Conservation (phyloP, 2,113 vertebrate species). For the Eublepharis macularius region DNA sequence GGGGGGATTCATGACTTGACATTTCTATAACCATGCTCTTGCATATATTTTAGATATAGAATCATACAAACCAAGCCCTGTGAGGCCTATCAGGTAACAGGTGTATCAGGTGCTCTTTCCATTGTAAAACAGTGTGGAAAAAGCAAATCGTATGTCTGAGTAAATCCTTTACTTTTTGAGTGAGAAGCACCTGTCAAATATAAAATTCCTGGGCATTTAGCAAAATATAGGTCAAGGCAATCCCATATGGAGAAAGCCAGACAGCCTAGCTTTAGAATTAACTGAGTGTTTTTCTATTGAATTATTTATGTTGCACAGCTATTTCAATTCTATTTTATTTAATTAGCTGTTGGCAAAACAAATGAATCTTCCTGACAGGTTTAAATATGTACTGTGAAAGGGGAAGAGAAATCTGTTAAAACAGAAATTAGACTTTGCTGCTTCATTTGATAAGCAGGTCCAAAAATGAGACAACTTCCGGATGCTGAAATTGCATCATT, state of each 20-base stretch:
- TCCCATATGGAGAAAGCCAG: conserved; percentile 19
- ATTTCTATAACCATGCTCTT: no score
- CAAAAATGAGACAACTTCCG: neutral
- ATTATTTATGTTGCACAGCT: conserved; percentile 18
- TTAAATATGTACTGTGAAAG: conserved; percentile 38
- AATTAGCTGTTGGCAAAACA: conserved; percentile 36
- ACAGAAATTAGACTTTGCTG: conserved; percentile 21
- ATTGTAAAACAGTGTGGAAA: neutral
- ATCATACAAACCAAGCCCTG: neutral
- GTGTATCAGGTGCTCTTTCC: neutral
- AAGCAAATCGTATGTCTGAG: neutral
- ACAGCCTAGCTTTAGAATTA: conserved; percentile 2
- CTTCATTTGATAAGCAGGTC: conserved; percentile 19
- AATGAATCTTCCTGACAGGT: conserved; percentile 30
- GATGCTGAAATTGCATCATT: conserved; percentile 6
- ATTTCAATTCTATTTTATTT: conserved; percentile 40
- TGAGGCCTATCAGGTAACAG: neutral
- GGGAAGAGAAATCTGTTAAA: conserved; percentile 31
- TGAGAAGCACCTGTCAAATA: conserved; percentile 6
- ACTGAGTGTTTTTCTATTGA: conserved; percentile 19
- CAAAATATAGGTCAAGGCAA: conserved; percentile 14
- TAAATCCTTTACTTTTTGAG: neutral
- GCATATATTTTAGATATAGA: neutral
- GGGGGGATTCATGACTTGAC: neutral
- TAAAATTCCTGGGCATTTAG: neutral